Evolutionary conservation across 2,888 invertebrate genomes (phyloP), one percentile per base, ranked within the genome.

Genomic region (Archips xylosteana): DNA sequence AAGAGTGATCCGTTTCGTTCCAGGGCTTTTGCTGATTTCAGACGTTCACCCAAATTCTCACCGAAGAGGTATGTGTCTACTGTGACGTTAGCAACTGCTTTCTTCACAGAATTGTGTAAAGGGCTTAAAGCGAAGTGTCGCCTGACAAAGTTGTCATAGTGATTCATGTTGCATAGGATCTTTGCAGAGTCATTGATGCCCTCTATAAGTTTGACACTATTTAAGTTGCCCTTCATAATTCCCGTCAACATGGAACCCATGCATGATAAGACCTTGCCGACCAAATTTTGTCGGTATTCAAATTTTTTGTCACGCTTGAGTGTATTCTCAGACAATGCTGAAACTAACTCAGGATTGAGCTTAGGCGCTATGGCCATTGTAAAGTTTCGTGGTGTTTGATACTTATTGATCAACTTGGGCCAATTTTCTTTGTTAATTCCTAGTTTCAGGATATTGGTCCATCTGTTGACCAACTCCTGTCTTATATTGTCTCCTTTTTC

Each of bases 61-160:
- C 23, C 23, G 23, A 23, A 23, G 23, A 23, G 23, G 23, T 23
- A 23, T 23, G 23, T 42, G 10, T 61, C 61, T 2, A 15, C 61
- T 61, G 61, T 5, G 9, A 61, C 15, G 8, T 61, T 61, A 15
- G 61, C 15, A n/a, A 15, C 61, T 9, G 61, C 61, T 15, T 61
- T n/a, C 9, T 61, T 61, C 8, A 61, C 61, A 15, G 10, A 39
- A 15, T 15, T 61, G 5, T 61, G 61, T 12, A 61, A n/a, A 15
- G 61, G 12, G 42, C 61, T 61, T 8, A 61, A 61, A 8, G 39
- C 39, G n/a, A 61, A 42, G 15, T 61, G 61, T 61, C 15, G 10
- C 6, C 61, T n/a, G 39, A 61, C 42, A 42, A 61, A 12, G 3
- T 61, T 61, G 61, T 61, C 61, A 61, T 61, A 61, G 42, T 61